Evolutionary conservation across 2,797 vertebrate genomes (phyloP).

Genomic region (Catostomus latipinnis): DNA sequence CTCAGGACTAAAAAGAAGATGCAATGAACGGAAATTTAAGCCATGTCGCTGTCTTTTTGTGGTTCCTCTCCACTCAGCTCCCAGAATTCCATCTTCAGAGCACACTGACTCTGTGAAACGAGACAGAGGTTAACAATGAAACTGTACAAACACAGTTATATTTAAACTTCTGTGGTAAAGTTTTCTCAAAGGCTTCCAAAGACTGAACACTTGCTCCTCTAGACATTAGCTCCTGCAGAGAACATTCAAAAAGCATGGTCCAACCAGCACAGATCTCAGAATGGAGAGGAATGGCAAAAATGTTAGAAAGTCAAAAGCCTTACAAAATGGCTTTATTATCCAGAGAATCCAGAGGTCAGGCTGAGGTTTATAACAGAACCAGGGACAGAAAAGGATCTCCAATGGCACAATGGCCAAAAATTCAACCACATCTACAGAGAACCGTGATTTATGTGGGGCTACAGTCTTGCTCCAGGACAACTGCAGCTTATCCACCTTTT

Average conservation of each 20-base stretch:
- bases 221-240: not conserved
- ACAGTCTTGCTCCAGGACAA: not conserved
- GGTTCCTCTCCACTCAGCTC: conserved; percentile 11
- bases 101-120: conserved; percentile 9
- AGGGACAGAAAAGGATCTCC: conserved; percentile 27
- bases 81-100: conserved; percentile 17
- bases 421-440: conserved; percentile 41
- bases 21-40: conserved; percentile 18
- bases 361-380: conserved; percentile 35
- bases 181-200: not conserved
- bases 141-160: conserved; percentile 22
- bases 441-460: conserved; percentile 32
- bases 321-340: not conserved
- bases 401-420: conserved; percentile 1
- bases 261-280: conserved; percentile 56
- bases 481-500: not conserved
- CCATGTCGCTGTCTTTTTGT: not conserved
- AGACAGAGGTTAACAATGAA: conserved; percentile 1
- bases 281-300: conserved; percentile 70
- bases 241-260: not conserved
- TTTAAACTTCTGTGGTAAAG: not conserved
- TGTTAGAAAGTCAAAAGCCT: conserved; percentile 67
- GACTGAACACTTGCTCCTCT: conserved; percentile 13
- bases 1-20: conserved; percentile 39
- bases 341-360: conserved; percentile 51